These are phyloP conservation scores for Dasypogon diadema DNA, from an alignment of 2,888 invertebrate genomes.

Conservation along the genomic window DNA sequence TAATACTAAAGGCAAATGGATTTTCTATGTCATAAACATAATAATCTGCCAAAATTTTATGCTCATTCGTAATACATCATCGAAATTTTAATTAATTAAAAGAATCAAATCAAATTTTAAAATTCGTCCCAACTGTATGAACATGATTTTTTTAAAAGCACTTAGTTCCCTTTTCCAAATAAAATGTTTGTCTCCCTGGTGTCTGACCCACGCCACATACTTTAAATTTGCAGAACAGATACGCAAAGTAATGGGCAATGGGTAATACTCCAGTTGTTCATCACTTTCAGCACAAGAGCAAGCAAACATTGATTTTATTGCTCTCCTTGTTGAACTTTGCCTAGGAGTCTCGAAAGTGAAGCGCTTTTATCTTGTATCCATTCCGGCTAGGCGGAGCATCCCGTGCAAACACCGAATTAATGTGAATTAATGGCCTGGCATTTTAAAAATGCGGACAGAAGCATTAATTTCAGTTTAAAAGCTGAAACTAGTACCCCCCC, in stretches of 20 bases:
- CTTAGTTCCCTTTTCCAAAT: no score
- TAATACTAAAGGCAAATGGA: no score
- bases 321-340: slow-evolving; percentile 29
- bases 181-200: slow-evolving; percentile 27
- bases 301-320: slow-evolving; percentile 47
- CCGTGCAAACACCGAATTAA: slow-evolving; percentile 47
- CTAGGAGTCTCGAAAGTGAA: slow-evolving; percentile 25
- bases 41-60: no score
- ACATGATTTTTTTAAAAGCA: not conserved
- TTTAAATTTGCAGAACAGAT: slow-evolving; percentile 7
- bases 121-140: not conserved
- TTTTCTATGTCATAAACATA: no score
- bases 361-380: slow-evolving; percentile 40
- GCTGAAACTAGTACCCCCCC: slow-evolving; percentile 22
- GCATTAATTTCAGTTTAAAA: slow-evolving; percentile 52
- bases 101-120: not conserved
- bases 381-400: slow-evolving; percentile 4
- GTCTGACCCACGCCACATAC: slow-evolving; percentile 22
- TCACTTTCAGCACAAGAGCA: slow-evolving; percentile 25
- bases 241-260: not conserved
- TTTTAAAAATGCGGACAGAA: slow-evolving; percentile 46
- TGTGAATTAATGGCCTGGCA: slow-evolving; percentile 50
- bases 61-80: no score
- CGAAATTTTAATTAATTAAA: no score
- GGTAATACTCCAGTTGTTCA: slow-evolving; percentile 25